Conservation (phyloP, 2,113 vertebrate genomes). For the Prunella himalayana region DNA sequence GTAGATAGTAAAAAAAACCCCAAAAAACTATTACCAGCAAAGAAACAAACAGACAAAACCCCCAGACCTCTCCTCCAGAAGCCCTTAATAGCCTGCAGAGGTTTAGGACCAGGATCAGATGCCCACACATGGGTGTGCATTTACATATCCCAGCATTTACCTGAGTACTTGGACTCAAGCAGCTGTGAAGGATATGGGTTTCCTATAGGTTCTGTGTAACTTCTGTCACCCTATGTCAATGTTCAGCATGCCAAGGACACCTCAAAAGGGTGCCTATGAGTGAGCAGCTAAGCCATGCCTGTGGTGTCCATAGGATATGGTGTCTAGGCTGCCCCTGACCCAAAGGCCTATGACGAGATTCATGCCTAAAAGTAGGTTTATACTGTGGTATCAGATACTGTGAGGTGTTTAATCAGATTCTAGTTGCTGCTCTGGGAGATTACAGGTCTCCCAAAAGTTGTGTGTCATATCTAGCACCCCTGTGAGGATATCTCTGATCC, state of each 20-base stretch:
- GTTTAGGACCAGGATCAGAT: neutral
- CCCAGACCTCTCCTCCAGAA: neutral
- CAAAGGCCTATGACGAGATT: neutral
- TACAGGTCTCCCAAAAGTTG: neutral
- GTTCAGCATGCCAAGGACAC: neutral
- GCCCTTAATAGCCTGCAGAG: neutral
- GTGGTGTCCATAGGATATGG: neutral
- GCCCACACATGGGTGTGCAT: fast-evolving
- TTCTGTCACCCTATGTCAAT: neutral
- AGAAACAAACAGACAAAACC: neutral
- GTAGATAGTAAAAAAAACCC: neutral
- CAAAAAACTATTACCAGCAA: neutral
- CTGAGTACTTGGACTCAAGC: neutral
- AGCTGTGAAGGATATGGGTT: neutral
- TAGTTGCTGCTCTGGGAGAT: neutral
- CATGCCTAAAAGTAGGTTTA: neutral
- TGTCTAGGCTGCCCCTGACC: neutral
- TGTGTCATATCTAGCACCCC: neutral
- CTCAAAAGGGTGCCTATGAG: neutral
- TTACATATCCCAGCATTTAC: neutral
- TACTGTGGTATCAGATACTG: neutral
- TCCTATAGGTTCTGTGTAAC: neutral
- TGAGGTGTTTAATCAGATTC: neutral
- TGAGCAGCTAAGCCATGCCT: neutral
- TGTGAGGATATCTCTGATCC: neutral